These are phyloP conservation scores for Aplodontia rufa DNA, from an alignment of 2,113 vertebrate genomes.

Conservation along the genomic window DNA sequence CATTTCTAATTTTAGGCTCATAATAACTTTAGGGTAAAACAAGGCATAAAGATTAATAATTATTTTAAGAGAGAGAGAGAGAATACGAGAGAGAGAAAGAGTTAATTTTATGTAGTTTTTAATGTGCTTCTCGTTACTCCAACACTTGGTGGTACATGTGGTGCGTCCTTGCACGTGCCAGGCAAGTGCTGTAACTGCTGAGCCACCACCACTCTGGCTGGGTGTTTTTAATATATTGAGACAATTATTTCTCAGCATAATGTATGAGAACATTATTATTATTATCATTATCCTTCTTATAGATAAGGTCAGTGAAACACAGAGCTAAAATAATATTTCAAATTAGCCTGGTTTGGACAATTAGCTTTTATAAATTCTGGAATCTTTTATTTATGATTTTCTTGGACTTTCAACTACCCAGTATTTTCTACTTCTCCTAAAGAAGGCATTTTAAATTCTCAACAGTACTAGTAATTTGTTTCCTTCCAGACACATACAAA, in stretches of 20 bases:
- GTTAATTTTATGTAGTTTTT: too few relatives aligned
- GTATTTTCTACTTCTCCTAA: neutral
- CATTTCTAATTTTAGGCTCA: neutral
- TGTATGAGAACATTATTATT: neutral
- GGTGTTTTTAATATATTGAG: neutral
- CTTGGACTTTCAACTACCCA: neutral
- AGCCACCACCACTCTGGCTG: too few relatives aligned
- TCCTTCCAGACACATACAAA: neutral
- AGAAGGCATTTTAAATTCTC: neutral
- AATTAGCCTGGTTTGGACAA: neutral
- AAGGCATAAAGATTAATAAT: neutral
- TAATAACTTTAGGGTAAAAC: neutral
- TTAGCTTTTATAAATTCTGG: neutral
- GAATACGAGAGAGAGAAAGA: too few relatives aligned
- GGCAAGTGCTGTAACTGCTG: too few relatives aligned
- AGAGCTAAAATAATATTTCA: neutral
- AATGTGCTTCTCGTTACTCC: too few relatives aligned
- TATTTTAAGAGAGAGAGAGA: too few relatives aligned
- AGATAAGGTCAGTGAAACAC: neutral
- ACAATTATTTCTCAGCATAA: neutral
- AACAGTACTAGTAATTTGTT: neutral
- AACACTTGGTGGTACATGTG: too few relatives aligned
- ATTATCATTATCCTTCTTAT: neutral
- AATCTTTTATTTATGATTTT: neutral
- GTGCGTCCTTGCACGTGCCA: too few relatives aligned